Evolutionary conservation across 2,113 vertebrate genomes (phyloP).

Genomic region (Rousettus leschenaultii): DNA sequence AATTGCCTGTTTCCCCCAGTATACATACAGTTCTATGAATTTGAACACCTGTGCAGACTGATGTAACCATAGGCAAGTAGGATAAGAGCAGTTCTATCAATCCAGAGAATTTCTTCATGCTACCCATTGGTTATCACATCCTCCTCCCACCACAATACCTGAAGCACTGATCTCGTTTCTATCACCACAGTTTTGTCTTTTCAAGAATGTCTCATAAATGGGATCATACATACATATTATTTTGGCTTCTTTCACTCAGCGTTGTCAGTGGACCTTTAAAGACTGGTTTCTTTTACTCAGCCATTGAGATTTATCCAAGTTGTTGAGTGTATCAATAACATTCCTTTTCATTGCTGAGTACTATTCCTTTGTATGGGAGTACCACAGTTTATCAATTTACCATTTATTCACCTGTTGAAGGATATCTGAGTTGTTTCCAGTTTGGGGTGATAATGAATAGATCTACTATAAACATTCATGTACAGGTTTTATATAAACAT

Average conservation of each 20-base stretch:
- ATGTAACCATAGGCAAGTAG: background rate
- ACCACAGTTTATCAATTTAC: background rate
- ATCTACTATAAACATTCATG: background rate
- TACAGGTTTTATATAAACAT: background rate
- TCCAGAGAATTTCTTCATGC: background rate
- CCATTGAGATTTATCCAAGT: background rate
- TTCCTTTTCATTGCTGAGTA: background rate
- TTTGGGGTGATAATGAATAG: background rate
- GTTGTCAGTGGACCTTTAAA: background rate
- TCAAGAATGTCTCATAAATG: background rate
- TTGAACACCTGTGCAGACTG: background rate
- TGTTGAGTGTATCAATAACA: rapidly evolving
- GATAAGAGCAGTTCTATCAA: background rate
- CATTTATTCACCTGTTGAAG: background rate
- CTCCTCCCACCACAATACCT: background rate
- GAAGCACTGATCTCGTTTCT: background rate
- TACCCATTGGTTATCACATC: too few relatives aligned
- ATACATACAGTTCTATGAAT: background rate
- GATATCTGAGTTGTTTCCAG: background rate
- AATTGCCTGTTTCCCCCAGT: background rate
- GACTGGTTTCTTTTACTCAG: background rate
- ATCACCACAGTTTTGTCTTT: background rate
- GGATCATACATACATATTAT: background rate
- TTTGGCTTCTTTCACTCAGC: background rate
- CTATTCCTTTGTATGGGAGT: too few relatives aligned